Evolutionary conservation across 1,140 invertebrate species (phyloP), one percentile per base, ranked within the genome.

Genomic region (Gryllus bimaculatus): DNA sequence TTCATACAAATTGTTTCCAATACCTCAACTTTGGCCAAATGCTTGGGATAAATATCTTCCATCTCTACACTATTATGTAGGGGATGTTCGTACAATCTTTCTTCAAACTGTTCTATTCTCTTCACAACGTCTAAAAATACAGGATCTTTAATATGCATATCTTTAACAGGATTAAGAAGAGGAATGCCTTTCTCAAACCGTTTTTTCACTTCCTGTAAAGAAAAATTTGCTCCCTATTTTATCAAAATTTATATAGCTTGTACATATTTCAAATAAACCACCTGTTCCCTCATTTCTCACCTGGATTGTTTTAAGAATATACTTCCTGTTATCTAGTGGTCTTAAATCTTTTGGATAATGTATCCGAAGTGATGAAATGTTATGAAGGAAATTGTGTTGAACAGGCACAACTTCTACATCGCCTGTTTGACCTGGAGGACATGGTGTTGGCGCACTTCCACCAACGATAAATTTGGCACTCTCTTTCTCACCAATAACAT

Each of bases 141-240:
- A 8, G 90, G 83, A 76, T 98, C 95, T 80, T 93, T 93, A 77
- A 99, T 99, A 83, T 94, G 92, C 97, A 99, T 99, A 85, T 99
- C 98, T 77, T 93, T 93, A 48, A 98, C 90, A 8, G 98, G 98
- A 88, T 99, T 94, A 0, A 99, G 85, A 7, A 97, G 84, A 0
- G 98, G 98, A 13, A 95, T 89, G 5, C 94, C 94, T 76, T 93
- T 90, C 0, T 93, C 91, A 85, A 98, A 98, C 74, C 97, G 89
- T 85, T 94, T 95, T 82, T 95, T 92, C 0, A 98, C 95, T 88
- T 98, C 95, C 83, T 93, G 82, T 8, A 84, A 54, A 77, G n/a
- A 77, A 47, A 8, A 48, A 18, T 47, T 2, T 5, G 5, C 1
- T 39, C 5, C 26, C 26, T 39, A 39, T 39, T 39, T 39, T 39